Evolutionary conservation across 2,888 invertebrate genomes (phyloP).

Genomic region (Diadromus collaris): DNA sequence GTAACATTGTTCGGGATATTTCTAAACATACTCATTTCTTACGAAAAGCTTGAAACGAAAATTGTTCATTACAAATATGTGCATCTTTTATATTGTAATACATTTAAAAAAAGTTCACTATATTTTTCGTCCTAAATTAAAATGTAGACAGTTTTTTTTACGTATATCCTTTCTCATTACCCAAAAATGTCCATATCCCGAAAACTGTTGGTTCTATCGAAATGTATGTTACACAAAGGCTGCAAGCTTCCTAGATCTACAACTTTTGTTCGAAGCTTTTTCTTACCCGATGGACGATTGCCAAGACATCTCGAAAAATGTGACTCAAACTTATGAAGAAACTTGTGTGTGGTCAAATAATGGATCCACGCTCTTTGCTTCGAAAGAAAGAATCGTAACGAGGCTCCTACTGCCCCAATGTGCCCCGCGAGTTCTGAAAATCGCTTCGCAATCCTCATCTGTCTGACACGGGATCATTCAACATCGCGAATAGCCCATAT

Average conservation of each 20-base stretch:
- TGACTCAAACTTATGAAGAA: not conserved
- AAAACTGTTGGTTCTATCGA: not conserved
- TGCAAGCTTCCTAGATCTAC: not conserved
- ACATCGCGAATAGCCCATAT: constrained; percentile 1
- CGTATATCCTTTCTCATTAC: not conserved
- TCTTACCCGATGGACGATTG: not conserved
- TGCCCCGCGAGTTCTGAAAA: not conserved
- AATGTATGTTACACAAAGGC: not conserved
- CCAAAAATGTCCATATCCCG: not conserved
- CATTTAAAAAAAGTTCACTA: not conserved
- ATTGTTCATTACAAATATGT: too few relatives aligned
- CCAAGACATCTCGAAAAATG: not conserved
- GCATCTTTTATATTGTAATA: not conserved
- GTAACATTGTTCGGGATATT: not conserved
- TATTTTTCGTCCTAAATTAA: not conserved
- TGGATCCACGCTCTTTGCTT: not conserved
- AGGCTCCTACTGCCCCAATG: not conserved
- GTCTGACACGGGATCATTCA: not conserved
- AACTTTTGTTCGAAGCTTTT: not conserved
- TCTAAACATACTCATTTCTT: not conserved
- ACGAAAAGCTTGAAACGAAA: not conserved
- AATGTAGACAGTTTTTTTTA: not conserved
- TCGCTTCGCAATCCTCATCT: not conserved
- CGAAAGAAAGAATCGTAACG: not conserved
- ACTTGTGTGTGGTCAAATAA: not conserved